A percentile compares a stretch with the other conserved stretches of the same genome.
phyloP scores from a whole-genome alignment of 2,113 vertebrate species.

The Elanoides forficatus region DNA sequence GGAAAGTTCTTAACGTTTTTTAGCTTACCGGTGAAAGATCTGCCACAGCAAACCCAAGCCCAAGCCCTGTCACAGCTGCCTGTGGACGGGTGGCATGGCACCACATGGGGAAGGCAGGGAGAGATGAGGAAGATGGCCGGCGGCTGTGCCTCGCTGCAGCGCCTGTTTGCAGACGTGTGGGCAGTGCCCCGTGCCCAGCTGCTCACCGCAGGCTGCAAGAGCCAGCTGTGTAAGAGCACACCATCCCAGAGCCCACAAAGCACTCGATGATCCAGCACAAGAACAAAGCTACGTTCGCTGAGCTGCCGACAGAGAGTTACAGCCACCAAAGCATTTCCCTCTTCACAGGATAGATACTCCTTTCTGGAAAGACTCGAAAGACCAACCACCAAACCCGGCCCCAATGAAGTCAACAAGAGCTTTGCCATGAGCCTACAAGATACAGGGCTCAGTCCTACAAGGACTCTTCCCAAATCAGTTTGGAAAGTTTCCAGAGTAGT shows the following conservation, averaged over 20 bases:
- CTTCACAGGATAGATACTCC: too few species aligned
- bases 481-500: not conserved
- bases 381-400: not conserved
- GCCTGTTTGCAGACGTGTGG: rapidly evolving
- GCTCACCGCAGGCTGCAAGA: not conserved
- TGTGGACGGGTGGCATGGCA: rapidly evolving
- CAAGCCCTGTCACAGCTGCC: not conserved
- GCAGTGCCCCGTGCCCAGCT: not conserved
- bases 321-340: not conserved
- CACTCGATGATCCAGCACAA: too few species aligned
- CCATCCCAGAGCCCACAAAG: not conserved
- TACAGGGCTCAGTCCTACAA: not conserved
- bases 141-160: not conserved
- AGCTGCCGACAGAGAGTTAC: not conserved
- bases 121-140: not conserved
- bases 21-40: not conserved
- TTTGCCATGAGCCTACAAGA: not conserved
- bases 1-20: not conserved
- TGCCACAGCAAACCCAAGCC: not conserved
- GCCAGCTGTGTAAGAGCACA: not conserved
- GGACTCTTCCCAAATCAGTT: not conserved
- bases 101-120: not conserved
- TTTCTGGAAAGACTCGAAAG: not conserved
- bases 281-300: rapidly evolving
- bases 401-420: not conserved